A percentile compares a stretch with the other conserved stretches of the same genome.
These are phyloP conservation scores for Cheilosia pagana DNA, from an alignment of 2,888 invertebrate genomes.

Conservation along the genomic window DNA sequence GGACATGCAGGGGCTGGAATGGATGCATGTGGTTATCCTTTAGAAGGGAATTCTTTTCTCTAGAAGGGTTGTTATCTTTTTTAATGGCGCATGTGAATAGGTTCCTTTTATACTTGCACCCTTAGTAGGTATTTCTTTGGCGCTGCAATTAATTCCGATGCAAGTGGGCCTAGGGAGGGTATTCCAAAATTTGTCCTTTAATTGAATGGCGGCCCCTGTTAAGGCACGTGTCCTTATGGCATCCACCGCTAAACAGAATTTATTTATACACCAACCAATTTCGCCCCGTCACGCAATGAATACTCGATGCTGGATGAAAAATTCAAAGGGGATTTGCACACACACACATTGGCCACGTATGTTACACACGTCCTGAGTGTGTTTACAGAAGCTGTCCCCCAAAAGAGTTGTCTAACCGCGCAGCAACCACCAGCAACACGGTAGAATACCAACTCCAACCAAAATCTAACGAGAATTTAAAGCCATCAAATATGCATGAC, in stretches of 20 bases:
- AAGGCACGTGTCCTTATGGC: not conserved
- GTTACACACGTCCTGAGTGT: conserved; percentile 8
- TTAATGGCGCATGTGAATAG: conserved; percentile 3
- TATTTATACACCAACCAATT: not conserved
- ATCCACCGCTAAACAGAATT: not conserved
- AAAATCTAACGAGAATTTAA: conserved; percentile 37
- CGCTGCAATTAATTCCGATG: conserved; percentile 8
- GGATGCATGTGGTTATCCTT: conserved; percentile 6
- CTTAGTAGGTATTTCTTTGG: not conserved
- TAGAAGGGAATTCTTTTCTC: not conserved
- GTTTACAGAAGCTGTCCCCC: conserved; percentile 19
- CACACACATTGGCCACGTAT: conserved; percentile 20
- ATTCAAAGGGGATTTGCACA: conserved; percentile 26
- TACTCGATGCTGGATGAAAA: conserved; percentile 14
- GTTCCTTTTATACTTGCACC: not conserved
- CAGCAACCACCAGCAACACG: conserved; percentile 2
- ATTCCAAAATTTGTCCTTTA: not conserved
- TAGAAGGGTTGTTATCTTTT: not conserved
- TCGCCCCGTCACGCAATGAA: conserved; percentile 11
- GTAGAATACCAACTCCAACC: conserved; percentile 10
- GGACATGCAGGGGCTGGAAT: not conserved
- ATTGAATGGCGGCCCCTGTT: not conserved
- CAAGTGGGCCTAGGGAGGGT: not conserved
- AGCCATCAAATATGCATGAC: conserved; percentile 60
- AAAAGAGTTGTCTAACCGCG: not conserved